Base-by-base conservation (phyloP, 2,797 vertebrate genomes). In the Danio albolineatus region DNA sequence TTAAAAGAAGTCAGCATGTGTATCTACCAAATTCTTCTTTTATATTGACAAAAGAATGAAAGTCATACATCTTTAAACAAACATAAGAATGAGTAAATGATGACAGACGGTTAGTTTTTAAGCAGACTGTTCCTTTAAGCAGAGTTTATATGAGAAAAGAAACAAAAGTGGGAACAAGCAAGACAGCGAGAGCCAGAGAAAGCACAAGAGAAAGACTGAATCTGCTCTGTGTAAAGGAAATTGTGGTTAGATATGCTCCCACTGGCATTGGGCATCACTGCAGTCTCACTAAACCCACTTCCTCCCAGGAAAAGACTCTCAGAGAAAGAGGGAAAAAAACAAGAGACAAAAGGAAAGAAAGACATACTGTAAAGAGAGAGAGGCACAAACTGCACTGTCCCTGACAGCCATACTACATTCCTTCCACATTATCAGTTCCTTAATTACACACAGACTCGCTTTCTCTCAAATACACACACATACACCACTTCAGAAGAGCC, bases 391-490 rank as follows among this genome's bases (percentile, higher is more conserved):
- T 73, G 54, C 57, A 80, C 54, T 61, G 64, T 82, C 78, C 67
- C 73, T 78, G 69, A 80, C 78, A 84, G 82, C 80, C 81, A 70
- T 69, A 46, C 74, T 73, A 57, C 86, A 87, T 85, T 87, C 84
- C 82, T 85, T 85, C 77, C 84, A 87, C 84, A 85, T 87, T 82
- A 85, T 85, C 82, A 79, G 76, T 64, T 72, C 72, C 75, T 75
- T 83, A 84, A 85, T 85, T 82, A 81, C 81, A 87, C 76, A 64
- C 83, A 84, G 79, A 80, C 79, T 75, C 80, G 17, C 49, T 51
- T 19, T 49, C 53, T 14, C 60, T 51, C 54, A 60, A 12, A 60
- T 48, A 73, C 41, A 82, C 41, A 82, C 60, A 65, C 61, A 74
- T 10, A 74, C 39, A 61, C 36, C 57, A 51, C 14, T 54, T 56